Conservation (phyloP, 2,888 invertebrate genomes). For the Gymnoscelis rufifasciata region DNA sequence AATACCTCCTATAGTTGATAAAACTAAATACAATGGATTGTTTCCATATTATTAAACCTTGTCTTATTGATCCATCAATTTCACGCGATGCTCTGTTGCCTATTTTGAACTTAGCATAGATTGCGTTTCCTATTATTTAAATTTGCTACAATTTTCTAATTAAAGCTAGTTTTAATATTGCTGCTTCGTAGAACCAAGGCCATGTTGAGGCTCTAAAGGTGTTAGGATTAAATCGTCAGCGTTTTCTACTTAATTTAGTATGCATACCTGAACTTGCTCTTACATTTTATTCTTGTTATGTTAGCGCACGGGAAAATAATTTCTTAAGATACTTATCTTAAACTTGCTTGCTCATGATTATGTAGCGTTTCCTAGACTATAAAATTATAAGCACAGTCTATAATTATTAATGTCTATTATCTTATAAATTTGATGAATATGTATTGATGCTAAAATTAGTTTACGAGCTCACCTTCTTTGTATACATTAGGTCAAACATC, state of each 20-base stretch:
- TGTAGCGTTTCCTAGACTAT: too few relatives aligned
- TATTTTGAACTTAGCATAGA: neutral
- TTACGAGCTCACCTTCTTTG: too few relatives aligned
- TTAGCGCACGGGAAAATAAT: too few relatives aligned
- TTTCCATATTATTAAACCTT: too few relatives aligned
- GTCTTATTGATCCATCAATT: constrained; percentile 7
- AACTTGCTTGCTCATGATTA: too few relatives aligned
- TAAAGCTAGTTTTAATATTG: constrained; percentile 49
- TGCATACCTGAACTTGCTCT: neutral
- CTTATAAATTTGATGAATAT: too few relatives aligned
- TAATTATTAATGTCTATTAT: too few relatives aligned
- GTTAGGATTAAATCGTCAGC: constrained; percentile 26
- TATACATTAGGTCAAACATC: neutral
- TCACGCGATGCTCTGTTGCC: constrained; percentile 14
- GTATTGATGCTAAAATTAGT: too few relatives aligned
- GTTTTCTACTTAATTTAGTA: constrained; percentile 33
- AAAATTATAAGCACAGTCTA: too few relatives aligned
- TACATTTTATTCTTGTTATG: too few relatives aligned
- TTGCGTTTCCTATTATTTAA: constrained; percentile 28
- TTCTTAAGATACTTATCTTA: too few relatives aligned
- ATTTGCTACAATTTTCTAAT: constrained; percentile 20
- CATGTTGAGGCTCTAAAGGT: constrained; percentile 62
- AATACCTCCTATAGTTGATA: too few relatives aligned
- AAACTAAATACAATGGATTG: neutral
- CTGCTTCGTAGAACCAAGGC: constrained; percentile 55